Percentiles rank a stretch among this genome's conserved stretches.
phyloP scores from a whole-genome alignment of 2,113 vertebrate genomes.

The Cephalopholis sonnerati region DNA sequence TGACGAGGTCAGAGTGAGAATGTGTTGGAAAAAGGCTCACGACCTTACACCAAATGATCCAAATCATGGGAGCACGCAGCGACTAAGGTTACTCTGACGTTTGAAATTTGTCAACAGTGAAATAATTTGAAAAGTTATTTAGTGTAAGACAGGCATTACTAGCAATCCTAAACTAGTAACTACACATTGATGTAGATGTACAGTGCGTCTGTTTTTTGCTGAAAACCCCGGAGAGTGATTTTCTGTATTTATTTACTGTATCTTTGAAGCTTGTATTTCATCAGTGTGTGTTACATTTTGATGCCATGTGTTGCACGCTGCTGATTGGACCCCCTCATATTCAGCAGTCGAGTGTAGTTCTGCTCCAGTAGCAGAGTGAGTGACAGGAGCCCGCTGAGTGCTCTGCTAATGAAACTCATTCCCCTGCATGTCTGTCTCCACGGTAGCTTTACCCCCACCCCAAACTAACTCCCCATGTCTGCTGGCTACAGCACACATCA shows the following conservation, averaged over 20 bases:
- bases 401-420: slow-evolving; percentile 77
- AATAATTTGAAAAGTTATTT: no score
- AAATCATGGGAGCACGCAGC: no score
- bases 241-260: neutral
- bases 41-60: no score
- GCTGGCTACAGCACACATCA: slow-evolving; percentile 34
- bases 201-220: neutral
- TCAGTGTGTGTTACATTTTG: neutral
- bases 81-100: no score
- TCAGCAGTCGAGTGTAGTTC: slow-evolving; percentile 39
- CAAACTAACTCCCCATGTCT: slow-evolving; percentile 19
- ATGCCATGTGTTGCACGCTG: slow-evolving; percentile 6
- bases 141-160: no score
- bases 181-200: neutral
- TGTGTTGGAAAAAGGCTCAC: no score
- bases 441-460: slow-evolving; percentile 52
- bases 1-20: no score
- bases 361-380: slow-evolving; percentile 61
- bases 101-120: no score
- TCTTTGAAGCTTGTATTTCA: neutral
- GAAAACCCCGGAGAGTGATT: neutral
- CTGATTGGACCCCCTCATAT: slow-evolving; percentile 19
- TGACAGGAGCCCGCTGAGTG: slow-evolving; percentile 65
- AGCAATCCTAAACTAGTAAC: neutral
- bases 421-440: slow-evolving; percentile 73